phyloP scores from a whole-genome alignment of 2,113 vertebrate genomes.

The Barnardius zonarius region DNA sequence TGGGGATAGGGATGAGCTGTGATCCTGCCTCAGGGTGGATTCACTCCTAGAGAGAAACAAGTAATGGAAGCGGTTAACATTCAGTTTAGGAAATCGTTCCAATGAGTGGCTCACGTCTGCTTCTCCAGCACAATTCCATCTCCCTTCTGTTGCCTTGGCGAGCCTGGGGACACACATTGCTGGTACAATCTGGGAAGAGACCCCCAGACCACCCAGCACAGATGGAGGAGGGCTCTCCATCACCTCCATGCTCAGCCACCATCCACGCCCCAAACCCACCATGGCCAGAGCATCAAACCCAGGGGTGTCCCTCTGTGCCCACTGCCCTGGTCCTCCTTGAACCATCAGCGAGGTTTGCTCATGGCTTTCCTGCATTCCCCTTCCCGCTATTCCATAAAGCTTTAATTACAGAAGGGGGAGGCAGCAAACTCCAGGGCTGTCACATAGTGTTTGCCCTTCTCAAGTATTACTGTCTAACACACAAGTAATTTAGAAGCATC shows the following conservation, averaged over 20 bases:
- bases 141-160: conserved; percentile 49
- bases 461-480: not conserved
- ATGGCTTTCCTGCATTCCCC: not conserved
- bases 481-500: not conserved
- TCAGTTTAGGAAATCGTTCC: not conserved
- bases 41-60: not conserved
- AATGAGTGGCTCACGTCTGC: not conserved
- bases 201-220: not conserved
- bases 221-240: not conserved
- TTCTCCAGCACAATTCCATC: not conserved
- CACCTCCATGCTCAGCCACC: not conserved
- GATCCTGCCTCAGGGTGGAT: not conserved
- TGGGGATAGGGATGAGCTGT: not conserved
- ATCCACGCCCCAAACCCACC: not conserved
- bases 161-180: not conserved
- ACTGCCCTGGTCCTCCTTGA: not conserved
- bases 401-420: not conserved
- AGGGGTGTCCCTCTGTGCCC: rapidly evolving
- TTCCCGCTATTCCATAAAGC: not conserved
- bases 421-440: not conserved
- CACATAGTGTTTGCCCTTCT: conserved; percentile 1
- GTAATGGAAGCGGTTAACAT: not conserved
- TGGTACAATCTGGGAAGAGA: not conserved
- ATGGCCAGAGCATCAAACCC: rapidly evolving
- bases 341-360: rapidly evolving